Base-by-base conservation (phyloP, 1,140 invertebrate species). In the Tetragonula clypearis region DNA sequence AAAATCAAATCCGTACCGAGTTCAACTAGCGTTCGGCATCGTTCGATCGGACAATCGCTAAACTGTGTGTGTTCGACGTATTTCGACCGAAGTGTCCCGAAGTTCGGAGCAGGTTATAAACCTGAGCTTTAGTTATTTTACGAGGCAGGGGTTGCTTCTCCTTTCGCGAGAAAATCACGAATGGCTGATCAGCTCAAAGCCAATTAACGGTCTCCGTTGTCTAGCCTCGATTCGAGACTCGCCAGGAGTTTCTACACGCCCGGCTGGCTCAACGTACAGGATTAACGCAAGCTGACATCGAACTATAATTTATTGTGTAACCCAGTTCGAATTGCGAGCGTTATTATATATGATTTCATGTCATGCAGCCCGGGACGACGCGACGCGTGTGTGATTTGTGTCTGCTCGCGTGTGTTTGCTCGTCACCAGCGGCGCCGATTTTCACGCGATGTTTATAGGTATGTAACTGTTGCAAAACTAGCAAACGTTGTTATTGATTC, bases 251-350 rank as follows among this genome's bases (percentile, higher is more conserved):
- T 88, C 83, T 19, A 66, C 35, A 35, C 78, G 71, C 79, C 66
- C 84, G 84, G 71, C 23, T 90, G 81, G 86, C 78, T 90, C 84
- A 90, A 82, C 77, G 73, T 73, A 49, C 88, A 68, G 88, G 41
- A 90, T 90, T 88, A 90, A 56, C 55, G 74, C 41, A 26, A 30
- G 74, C 65, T 88, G 77, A 80, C 82, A 84, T 66, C 82, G 84
- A 90, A 69, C 62, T n/a, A 62, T 88, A 88, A 90, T 87, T 90
- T 89, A 90, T 81, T 85, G 62, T 86, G 41, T 78, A 80, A 84
- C 74, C 55, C 30, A 41, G 74, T 76, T 60, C 8, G 69, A 84
- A 79, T 79, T 87, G 77, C 56, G 17, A 2, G 58, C 21, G 15
- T 69, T 80, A 21, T 76, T n/a, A 60, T 69, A 60, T 69, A 23